These are phyloP conservation scores for Pangasius larnaudii DNA, from an alignment of 2,797 vertebrate species.

Conservation along the genomic window DNA sequence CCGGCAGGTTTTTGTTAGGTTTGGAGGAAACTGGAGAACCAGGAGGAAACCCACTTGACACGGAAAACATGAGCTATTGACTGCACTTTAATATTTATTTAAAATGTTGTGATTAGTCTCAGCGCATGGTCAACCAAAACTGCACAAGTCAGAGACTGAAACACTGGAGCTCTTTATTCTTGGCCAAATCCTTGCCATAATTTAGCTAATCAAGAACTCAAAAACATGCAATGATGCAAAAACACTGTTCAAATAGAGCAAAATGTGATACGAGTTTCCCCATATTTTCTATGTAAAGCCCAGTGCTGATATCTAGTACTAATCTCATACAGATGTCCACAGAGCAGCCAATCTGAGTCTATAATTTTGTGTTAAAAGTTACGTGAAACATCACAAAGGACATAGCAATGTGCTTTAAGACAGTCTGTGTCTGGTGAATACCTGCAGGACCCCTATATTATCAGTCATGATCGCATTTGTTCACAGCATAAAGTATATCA, in stretches of 20 bases:
- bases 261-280: background rate
- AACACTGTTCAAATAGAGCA: background rate
- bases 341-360: background rate
- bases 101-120: background rate
- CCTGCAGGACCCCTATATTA: background rate
- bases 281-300: background rate
- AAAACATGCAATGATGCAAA: background rate
- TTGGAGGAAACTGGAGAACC: background rate
- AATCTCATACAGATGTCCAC: background rate
- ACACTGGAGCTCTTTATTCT: background rate
- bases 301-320: background rate
- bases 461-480: background rate
- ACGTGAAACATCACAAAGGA: background rate
- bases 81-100: background rate
- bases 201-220: background rate
- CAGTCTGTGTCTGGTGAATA: background rate
- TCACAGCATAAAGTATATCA: background rate
- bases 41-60: background rate
- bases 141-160: background rate
- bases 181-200: background rate
- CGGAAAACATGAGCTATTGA: background rate
- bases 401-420: background rate
- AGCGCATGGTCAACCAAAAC: background rate
- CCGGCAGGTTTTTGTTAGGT: background rate
- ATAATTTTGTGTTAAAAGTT: background rate